These are phyloP conservation scores for Heterohyrax brucei DNA, from an alignment of 2,797 vertebrate species.

Conservation along the genomic window DNA sequence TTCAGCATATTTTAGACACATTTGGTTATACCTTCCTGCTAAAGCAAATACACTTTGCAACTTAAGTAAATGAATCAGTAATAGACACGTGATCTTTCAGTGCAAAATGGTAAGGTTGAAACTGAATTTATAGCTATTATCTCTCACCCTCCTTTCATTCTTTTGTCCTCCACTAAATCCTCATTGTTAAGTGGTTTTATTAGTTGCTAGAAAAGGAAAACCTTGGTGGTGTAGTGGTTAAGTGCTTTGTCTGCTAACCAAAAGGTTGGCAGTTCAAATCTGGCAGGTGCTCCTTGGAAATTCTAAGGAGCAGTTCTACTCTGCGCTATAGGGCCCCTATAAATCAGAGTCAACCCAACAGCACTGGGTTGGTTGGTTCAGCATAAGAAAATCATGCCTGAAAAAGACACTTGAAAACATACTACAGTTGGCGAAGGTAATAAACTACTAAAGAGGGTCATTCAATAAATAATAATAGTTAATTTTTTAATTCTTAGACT, in stretches of 20 bases:
- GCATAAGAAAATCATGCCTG: background rate
- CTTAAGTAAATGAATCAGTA: slow-evolving; percentile 85
- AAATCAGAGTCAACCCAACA: too few relatives aligned
- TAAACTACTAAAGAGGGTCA: slow-evolving; percentile 27
- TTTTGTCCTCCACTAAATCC: background rate
- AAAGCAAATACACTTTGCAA: slow-evolving; percentile 86
- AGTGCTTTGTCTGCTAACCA: too few relatives aligned
- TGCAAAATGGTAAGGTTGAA: slow-evolving; percentile 65
- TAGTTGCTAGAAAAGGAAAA: background rate
- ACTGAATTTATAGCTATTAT: slow-evolving; percentile 29
- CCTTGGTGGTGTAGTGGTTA: too few relatives aligned
- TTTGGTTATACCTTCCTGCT: slow-evolving; percentile 86
- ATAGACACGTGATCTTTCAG: slow-evolving; percentile 84
- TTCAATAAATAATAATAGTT: background rate
- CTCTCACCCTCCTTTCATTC: background rate
- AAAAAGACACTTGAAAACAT: slow-evolving; percentile 44
- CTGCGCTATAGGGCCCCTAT: too few relatives aligned
- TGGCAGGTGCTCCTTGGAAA: too few relatives aligned
- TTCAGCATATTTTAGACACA: slow-evolving; percentile 85
- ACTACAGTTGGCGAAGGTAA: background rate
- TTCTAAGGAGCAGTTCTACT: too few relatives aligned
- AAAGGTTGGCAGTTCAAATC: too few relatives aligned
- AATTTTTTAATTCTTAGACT: slow-evolving; percentile 7
- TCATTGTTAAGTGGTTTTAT: background rate
- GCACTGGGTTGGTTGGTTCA: too few relatives aligned